These are phyloP conservation scores for Aplochiton taeniatus DNA, from an alignment of 2,797 vertebrate species.

Conservation along the genomic window DNA sequence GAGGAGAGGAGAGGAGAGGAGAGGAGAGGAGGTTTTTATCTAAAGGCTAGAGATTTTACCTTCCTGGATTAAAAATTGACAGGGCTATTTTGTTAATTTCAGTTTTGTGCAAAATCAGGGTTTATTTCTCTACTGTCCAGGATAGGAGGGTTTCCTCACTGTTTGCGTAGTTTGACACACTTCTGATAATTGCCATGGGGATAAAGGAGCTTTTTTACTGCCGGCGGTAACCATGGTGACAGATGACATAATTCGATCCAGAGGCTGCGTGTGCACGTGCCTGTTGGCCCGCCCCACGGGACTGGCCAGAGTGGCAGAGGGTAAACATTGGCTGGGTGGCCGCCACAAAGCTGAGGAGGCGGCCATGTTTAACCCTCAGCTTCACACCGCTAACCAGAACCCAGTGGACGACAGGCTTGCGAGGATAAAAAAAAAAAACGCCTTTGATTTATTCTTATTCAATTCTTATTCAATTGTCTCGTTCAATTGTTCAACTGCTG, in stretches of 20 bases:
- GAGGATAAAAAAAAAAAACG: conserved; percentile 14
- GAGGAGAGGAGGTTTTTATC: neutral
- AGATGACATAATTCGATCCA: conserved; percentile 68
- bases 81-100: conserved; percentile 13
- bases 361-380: conserved; percentile 47
- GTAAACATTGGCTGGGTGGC: conserved; percentile 68
- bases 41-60: neutral
- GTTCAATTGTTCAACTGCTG: too few relatives aligned
- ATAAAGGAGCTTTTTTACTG: conserved; percentile 40
- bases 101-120: conserved; percentile 40
- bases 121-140: conserved; percentile 31
- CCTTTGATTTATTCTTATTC: neutral
- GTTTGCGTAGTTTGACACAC: conserved; percentile 52
- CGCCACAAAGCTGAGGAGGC: conserved; percentile 35
- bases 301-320: conserved; percentile 48
- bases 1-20: conserved; percentile 40
- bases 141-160: conserved; percentile 34
- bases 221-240: conserved; percentile 50
- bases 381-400: conserved; percentile 16
- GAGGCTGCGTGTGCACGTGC: conserved; percentile 50
- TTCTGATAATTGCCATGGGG: conserved; percentile 41
- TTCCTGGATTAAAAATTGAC: conserved; percentile 27
- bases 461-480: too few relatives aligned
- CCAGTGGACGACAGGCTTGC: neutral
- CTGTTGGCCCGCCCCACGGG: conserved; percentile 34